Base-by-base conservation (phyloP, 1,140 invertebrate genomes). In the Aphaenogaster floridana region DNA sequence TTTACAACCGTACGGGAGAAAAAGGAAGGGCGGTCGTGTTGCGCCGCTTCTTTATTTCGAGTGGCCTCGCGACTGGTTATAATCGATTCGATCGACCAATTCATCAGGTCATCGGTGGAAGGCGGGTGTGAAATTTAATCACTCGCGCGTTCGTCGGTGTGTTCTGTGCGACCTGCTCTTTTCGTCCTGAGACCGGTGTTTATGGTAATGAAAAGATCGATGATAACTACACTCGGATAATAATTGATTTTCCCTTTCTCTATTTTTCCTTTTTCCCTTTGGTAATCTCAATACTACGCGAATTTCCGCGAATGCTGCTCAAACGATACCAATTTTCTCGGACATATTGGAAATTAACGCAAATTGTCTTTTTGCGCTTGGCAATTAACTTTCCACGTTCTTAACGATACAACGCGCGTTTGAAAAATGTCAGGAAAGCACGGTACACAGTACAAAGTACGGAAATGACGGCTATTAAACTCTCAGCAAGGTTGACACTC, bases 11-110 rank as follows among this genome's bases (percentile, higher is more conserved):
- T 36, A 34, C 42, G 42, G 48, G 45, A 78, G 54, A 72, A 59
- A 74, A 74, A 52, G 80, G 17, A 11, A 68, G 8, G 17, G 42
- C 15, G 48, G 13, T 57, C 36, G 48, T 57, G 50, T 83, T 54
- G 28, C 15, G n/a, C 42, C 3, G 45, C 77, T 50, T 83, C 77
- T 76, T 84, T 63, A 84, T 63, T 74, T 42, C 89, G 45, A 69
- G 15, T 83, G 48, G 63, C 28, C 48, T 45, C 68, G 48, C 71
- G 68, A 78, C 80, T 77, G 81, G 86, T 88, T 88, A 91, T 91
- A 90, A 91, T 90, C 90, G 77, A 91, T 91, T 90, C 86, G 90
- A 91, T 90, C 90, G 81, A 90, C 89, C 89, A 88, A 90, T 90
- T 90, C 88, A 69, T 90, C 89, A 64, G 88, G 77, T 91, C 90